Conservation (phyloP, 1,140 invertebrate species). For the Drosophila sp. region DNA sequence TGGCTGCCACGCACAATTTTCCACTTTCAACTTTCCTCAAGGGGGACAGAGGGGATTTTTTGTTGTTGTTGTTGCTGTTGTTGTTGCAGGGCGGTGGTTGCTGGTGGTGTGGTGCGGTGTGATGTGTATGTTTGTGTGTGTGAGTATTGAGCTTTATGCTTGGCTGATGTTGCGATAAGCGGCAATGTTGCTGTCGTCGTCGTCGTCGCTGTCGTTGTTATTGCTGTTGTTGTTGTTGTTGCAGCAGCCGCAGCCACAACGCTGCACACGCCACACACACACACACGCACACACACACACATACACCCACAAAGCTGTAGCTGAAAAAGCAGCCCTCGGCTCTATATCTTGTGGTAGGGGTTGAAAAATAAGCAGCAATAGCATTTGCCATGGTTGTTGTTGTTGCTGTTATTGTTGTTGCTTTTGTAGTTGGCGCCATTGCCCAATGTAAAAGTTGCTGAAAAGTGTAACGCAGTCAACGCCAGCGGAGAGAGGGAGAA, state of each 20-base stretch:
- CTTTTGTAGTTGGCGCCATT: slow-evolving; percentile 76
- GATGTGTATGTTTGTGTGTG: slow-evolving; percentile 12
- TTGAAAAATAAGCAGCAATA: slow-evolving; percentile 63
- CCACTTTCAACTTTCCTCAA: slow-evolving; percentile 74
- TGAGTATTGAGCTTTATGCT: slow-evolving; percentile 74
- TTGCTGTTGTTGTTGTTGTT: slow-evolving; percentile 40
- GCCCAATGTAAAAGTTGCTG: slow-evolving; percentile 78
- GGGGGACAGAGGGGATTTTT: slow-evolving; percentile 3
- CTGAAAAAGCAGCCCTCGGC: slow-evolving; percentile 36
- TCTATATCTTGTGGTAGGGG: slow-evolving; percentile 51
- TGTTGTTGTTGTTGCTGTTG: slow-evolving; percentile 24
- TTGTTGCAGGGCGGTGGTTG: slow-evolving; percentile 44
- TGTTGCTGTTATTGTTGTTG: slow-evolving; percentile 43
- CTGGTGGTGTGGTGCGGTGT: slow-evolving; percentile 14
- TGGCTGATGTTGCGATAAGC: slow-evolving; percentile 82
- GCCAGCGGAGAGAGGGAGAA: slow-evolving; percentile 32
- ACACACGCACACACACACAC: slow-evolving; percentile 8
- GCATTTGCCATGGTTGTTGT: slow-evolving; percentile 28
- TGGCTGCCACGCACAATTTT: slow-evolving; percentile 81
- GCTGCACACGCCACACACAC: slow-evolving; percentile 66
- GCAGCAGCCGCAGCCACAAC: slow-evolving; percentile 64
- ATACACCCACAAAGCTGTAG: slow-evolving; percentile 19
- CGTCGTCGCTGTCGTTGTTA: slow-evolving; percentile 30
- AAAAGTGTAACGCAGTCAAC: slow-evolving; percentile 78
- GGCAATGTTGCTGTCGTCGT: slow-evolving; percentile 52